Evolutionary conservation across 2,113 vertebrate species (phyloP), one percentile per base, ranked within the genome.

Genomic region (Gymnogyps californianus): DNA sequence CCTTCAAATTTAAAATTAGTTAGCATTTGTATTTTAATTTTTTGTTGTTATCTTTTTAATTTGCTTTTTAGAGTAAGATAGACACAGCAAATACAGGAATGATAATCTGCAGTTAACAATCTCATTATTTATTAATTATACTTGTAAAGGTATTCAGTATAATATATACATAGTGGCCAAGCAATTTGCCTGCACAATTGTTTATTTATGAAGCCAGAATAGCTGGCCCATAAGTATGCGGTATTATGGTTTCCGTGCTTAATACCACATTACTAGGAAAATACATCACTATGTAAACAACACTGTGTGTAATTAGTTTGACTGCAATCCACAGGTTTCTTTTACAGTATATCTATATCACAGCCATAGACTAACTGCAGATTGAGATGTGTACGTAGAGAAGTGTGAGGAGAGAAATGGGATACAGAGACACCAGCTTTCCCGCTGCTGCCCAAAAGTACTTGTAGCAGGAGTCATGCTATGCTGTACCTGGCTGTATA

Each of bases 111-210:
- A 77, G 40, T 62, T 91, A 90, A 65, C 15, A 66, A 34, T 64
- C 29, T 89, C 28, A 78, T 97, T 83, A 85, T 67, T 96, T 92
- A 78, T 70, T 82, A 66, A 94, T 83, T 61, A 70, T 26, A 52
- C 13, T 52, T 62, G 29, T 42, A 81, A 84, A 61, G 22, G 8
- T 54, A 29, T 71, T 74, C n/a, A 44, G 31, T 49, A 42, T 29
- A 87, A 76, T 36, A 74, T 29, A 31, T 42, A 40, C 7, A 49
- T 47, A 70, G 21, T 89, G 47, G 19, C 36, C 46, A 71, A 65
- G 25, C 9, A 89, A 57, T 90, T 67, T 78, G 24, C 9, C 17
- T 62, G n/a, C 36, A 36, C 58, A 38, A 38, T 82, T 57, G 44
- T 54, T 93, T 78, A 77, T 89, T 91, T 88, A 83, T 70, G 22